Evolutionary conservation across 2,888 invertebrate genomes (phyloP).

Genomic region (Danaus chrysippus): DNA sequence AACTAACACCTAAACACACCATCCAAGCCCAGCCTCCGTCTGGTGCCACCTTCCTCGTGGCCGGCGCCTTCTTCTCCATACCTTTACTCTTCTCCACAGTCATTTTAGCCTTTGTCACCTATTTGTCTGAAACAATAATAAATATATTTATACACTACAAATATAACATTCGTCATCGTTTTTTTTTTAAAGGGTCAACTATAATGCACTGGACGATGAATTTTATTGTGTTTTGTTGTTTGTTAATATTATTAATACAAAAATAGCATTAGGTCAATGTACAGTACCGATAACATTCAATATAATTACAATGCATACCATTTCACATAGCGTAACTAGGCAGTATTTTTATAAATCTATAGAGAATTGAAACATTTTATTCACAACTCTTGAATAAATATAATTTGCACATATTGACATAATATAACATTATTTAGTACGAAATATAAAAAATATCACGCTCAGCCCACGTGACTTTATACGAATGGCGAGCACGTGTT

Average conservation of each 20-base stretch:
- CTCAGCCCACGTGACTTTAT: neutral
- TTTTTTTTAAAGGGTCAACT: too few relatives aligned
- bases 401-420: neutral
- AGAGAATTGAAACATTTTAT: too few relatives aligned
- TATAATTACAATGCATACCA: neutral
- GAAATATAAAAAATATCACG: neutral
- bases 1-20: constrained; percentile 89
- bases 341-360: too few relatives aligned
- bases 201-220: too few relatives aligned
- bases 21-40: constrained; percentile 96
- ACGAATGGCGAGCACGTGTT: constrained; percentile 5
- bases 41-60: constrained; percentile 85
- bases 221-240: too few relatives aligned
- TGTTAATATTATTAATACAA: neutral
- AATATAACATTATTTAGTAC: neutral
- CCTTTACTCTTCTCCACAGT: constrained; percentile 75
- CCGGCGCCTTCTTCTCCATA: constrained; percentile 52
- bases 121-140: constrained; percentile 46
- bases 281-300: neutral
- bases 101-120: constrained; percentile 76
- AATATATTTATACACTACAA: constrained; percentile 4
- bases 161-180: neutral
- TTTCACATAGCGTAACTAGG: neutral
- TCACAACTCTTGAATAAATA: too few relatives aligned
- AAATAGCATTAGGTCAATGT: neutral